Base-by-base conservation (phyloP, 2,113 vertebrate genomes). In the Zeus faber region DNA sequence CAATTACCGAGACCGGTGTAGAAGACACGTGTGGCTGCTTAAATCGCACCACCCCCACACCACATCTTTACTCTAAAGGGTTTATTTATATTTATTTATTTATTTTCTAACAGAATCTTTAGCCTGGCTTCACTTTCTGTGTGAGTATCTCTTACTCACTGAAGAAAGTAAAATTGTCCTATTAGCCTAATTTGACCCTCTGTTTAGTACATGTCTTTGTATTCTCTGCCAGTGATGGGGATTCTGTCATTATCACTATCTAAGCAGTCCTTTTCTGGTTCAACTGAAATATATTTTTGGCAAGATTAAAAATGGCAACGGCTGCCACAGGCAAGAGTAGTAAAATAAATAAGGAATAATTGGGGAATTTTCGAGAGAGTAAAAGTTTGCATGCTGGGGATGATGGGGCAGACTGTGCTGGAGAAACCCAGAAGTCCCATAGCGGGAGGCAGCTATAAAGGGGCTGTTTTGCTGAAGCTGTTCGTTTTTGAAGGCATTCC, bases 311-410 rank as follows among this genome's bases (percentile, higher is more conserved):
- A n/a, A n/a, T n/a, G n/a, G n/a, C n/a, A n/a, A n/a, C n/a, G n/a
- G n/a, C n/a, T 31, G 22, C 1, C 7, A 49, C 5, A 8, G 39
- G 3, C 8, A 11, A 35, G 2, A 35, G n/a, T 1, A 41, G 9
- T 17, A 39, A 63, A 62, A 51, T 43, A 25, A 23, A 39, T 23
- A 27, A 24, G 22, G 6, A 17, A 54, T 57, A 59, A 70, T 70
- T 65, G 46, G 46, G 46, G 39, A 33, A 49, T 57, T 70, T 56
- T 31, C n/a, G 44, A 3, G n/a, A 40, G 40, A 33, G 48, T 26
- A 50, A 45, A 59, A 60, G 31, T 44, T 58, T 58, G 11, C 10
- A 10, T 16, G 31, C 14, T 6, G 7, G 78, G 40, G 17, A 56
- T 31, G n/a, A 44, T 50, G 21, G 50, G 50, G 8, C 25, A 35